Evolutionary conservation across 2,888 invertebrate genomes (phyloP).

Genomic region (Cheilosia scutellata): DNA sequence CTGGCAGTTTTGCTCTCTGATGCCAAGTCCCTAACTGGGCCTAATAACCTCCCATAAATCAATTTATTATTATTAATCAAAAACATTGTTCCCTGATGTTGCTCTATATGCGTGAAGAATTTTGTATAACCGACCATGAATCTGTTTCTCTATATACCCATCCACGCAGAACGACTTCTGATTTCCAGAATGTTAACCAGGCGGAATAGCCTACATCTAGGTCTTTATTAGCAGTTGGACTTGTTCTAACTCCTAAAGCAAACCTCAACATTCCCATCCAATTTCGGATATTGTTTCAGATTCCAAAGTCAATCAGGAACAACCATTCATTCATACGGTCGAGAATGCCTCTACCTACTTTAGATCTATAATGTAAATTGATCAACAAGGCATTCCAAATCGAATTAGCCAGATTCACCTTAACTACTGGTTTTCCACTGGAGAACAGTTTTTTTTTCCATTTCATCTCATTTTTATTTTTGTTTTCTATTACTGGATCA

Average conservation of each 20-base stretch:
- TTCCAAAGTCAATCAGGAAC: not conserved
- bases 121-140: too few relatives aligned
- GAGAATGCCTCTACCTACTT: slow-evolving; percentile 9
- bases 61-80: too few relatives aligned
- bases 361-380: slow-evolving; percentile 52
- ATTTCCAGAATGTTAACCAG: slow-evolving; percentile 41
- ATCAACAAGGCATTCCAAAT: slow-evolving; percentile 59
- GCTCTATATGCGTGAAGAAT: too few relatives aligned
- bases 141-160: not conserved
- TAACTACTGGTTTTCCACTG: slow-evolving; percentile 57
- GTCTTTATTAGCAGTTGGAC: slow-evolving; percentile 38
- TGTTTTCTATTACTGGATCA: not conserved
- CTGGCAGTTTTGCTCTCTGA: too few relatives aligned
- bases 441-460: slow-evolving; percentile 33
- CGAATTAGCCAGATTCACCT: slow-evolving; percentile 61
- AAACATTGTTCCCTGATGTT: too few relatives aligned
- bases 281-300: slow-evolving; percentile 15
- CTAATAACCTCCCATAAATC: too few relatives aligned
- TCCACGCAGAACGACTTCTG: not conserved
- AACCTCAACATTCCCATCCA: slow-evolving; percentile 24
- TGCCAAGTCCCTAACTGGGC: too few relatives aligned
- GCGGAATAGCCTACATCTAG: not conserved
- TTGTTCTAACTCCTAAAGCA: slow-evolving; percentile 46
- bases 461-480: slow-evolving; percentile 26
- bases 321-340: not conserved